Percentiles rank a stretch among this genome's conserved stretches.
Conservation (phyloP, 2,113 vertebrate species). For the Antechinus flavipes region DNA sequence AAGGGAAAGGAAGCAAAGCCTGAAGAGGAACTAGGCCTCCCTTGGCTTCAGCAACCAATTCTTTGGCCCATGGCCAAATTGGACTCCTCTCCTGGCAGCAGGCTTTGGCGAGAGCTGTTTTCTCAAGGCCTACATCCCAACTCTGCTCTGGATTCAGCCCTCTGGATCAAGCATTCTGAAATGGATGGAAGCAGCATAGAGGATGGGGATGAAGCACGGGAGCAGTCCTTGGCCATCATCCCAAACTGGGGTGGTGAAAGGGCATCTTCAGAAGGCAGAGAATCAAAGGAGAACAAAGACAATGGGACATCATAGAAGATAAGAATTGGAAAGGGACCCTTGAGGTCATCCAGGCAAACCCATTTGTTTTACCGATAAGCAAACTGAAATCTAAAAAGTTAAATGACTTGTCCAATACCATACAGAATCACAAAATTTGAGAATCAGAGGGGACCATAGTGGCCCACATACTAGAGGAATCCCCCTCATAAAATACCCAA, state of each 20-base stretch:
- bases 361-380: not conserved
- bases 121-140: not conserved
- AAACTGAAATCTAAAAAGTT: not conserved
- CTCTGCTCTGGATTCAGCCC: not conserved
- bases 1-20: constrained; percentile 37
- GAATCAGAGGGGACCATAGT: not conserved
- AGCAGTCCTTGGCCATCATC: not conserved
- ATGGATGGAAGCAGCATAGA: not conserved
- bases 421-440: not conserved
- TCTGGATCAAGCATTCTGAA: constrained; percentile 5
- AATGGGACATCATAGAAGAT: not conserved
- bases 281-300: not conserved
- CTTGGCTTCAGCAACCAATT: constrained; percentile 13
- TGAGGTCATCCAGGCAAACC: not conserved
- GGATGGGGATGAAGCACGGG: not conserved
- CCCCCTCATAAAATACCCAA: not conserved
- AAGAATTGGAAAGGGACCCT: not conserved
- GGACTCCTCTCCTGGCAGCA: constrained; percentile 27
- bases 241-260: not conserved
- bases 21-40: constrained; percentile 42
- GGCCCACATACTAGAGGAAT: not conserved
- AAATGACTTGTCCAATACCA: not conserved
- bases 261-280: not conserved
- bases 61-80: constrained; percentile 51
- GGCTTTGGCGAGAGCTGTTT: not conserved